Evolutionary conservation across 2,797 vertebrate genomes (phyloP), one percentile per base, ranked within the genome.

Genomic region (Morus bassanus): DNA sequence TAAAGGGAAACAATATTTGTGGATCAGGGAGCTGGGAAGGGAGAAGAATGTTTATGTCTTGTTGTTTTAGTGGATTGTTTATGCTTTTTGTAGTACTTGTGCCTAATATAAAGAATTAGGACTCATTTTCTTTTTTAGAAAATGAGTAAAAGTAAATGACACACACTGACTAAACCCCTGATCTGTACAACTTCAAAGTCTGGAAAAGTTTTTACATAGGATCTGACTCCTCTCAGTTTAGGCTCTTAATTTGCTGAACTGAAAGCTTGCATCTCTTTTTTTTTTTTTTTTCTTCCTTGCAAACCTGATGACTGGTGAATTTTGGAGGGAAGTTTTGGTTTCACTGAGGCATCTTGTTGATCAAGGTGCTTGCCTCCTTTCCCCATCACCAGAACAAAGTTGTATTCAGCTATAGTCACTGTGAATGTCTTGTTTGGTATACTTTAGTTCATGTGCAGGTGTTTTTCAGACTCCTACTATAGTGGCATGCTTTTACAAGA

Each of bases 171-270:
- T 96, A 68, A 91, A 79, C 41, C 13, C 14, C 27, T 59, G 41
- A 48, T 46, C 39, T 93, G n/a, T 78, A 50, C 37, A 77, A 53
- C 78, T 92, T 96, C 93, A 94, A 91, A 95, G 88, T n/a, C 84
- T 96, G 90, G 92, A 96, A 94, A 96, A 75, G 21, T 57, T 93
- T 93, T 90, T 80, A 68, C 67, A 73, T 80, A 80, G 72, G 45
- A 68, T 92, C 78, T 89, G 88, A 85, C 41, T 76, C 33, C 18
- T 92, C 33, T 79, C 60, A 27, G 30, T 88, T 89, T 18, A 94
- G 43, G 31, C 31, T 60, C 30, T 43, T 15, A 35, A 50, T 84
- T 86, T 76, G 93, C 67, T 95, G 53, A 94, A 91, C 70, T 80
- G 89, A 95, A 82, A 89, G 59, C 25, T 73, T 83, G 46, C 31